Conservation (phyloP, 2,888 invertebrate genomes). For the Meiosimyza platycephala region DNA sequence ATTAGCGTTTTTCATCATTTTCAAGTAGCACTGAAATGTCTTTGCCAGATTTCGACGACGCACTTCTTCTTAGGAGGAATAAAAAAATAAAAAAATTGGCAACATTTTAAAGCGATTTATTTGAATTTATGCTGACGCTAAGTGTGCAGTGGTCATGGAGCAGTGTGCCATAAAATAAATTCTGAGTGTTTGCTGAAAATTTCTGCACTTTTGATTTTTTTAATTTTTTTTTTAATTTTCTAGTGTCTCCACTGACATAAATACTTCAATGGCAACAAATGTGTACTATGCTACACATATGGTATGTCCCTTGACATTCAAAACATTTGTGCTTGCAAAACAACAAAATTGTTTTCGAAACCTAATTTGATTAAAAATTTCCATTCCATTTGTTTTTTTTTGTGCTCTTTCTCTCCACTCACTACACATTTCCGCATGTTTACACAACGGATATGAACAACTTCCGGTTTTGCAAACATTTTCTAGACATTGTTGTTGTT, state of each 20-base stretch:
- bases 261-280: too few relatives aligned
- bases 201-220: too few relatives aligned
- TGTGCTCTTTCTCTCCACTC: too few relatives aligned
- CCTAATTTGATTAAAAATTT: conserved; percentile 50
- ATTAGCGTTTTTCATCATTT: conserved; percentile 35
- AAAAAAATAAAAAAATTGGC: background rate
- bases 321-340: background rate
- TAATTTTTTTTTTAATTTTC: too few relatives aligned
- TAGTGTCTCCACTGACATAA: too few relatives aligned
- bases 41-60: conserved; percentile 21
- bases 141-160: background rate
- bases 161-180: conserved; percentile 15
- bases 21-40: conserved; percentile 2
- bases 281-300: too few relatives aligned
- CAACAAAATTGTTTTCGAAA: conserved; percentile 51
- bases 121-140: conserved; percentile 21
- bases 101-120: conserved; percentile 30
- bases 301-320: too few relatives aligned
- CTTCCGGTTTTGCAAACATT: conserved; percentile 51
- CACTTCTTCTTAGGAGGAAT: background rate
- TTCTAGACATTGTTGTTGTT: too few relatives aligned
- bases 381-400: conserved; percentile 32
- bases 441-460: conserved; percentile 62
- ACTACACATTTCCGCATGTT: conserved; percentile 60
- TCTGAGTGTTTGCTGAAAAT: too few relatives aligned